phyloP scores from a whole-genome alignment of 35 echinoderm and acorn worm species.

The Stichopus chloronotus region DNA sequence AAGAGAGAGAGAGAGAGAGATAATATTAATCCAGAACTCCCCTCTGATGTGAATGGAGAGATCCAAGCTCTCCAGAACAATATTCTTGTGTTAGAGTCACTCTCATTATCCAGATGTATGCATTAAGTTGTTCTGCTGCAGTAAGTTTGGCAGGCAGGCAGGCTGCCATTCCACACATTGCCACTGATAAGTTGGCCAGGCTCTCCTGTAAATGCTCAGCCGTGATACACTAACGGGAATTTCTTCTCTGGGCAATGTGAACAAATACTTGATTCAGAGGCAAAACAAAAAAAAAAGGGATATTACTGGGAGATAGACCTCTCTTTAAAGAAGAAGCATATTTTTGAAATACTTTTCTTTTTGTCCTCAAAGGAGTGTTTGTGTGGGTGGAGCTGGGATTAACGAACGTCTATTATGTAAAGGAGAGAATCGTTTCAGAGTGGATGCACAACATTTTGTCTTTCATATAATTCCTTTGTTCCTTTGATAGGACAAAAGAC shows the following conservation, averaged over 20 bases:
- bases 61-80: constrained; percentile 37
- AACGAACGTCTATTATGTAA: neutral
- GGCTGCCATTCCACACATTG: constrained; percentile 13
- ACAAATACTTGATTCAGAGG: no score
- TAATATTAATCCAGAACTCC: neutral
- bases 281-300: neutral
- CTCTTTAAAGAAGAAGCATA: neutral
- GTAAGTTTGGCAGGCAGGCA: constrained; percentile 43
- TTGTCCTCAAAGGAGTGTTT: neutral
- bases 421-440: neutral
- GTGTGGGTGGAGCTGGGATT: neutral
- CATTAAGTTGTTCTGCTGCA: constrained; percentile 47
- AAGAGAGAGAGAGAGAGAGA: neutral
- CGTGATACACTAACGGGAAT: neutral
- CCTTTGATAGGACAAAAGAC: neutral
- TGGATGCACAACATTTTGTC: neutral
- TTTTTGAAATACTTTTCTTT: neutral
- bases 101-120: constrained; percentile 55
- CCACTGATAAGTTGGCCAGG: neutral
- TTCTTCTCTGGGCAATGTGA: neutral
- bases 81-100: constrained; percentile 45
- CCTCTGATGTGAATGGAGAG: neutral
- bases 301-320: constrained; percentile 8
- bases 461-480: neutral
- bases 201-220: neutral